Evolutionary conservation across 2,888 invertebrate species (phyloP), one percentile per base, ranked within the genome.

Genomic region (Syrphus vitripennis): DNA sequence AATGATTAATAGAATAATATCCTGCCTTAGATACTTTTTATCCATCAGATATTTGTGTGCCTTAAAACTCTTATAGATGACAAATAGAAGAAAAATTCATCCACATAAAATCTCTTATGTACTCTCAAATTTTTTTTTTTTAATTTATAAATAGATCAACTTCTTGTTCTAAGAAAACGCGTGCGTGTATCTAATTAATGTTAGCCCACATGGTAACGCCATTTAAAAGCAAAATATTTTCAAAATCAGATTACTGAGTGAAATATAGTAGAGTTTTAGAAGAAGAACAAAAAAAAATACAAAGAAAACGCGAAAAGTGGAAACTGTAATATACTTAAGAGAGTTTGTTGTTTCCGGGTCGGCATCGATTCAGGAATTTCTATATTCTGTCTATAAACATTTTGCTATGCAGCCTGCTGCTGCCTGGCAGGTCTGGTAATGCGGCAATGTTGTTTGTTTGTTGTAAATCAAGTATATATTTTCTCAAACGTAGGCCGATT

Each of bases 101-200:
- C 16, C 26, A 31, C 31, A 42, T 7, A 10, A 24, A 40, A 37
- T 24, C 37, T 12, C 19, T 12, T 6, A 26, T 61, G 40, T 40
- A n/a, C n/a, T n/a, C n/a, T n/a, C n/a, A n/a, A n/a, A n/a, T 37
- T 1, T 12, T 40, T 40, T 9, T 34, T 57, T 21, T 21, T 29
- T 50, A 19, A 10, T 48, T 29, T 55, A 71, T 50, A 50, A 61
- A 74, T 61, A 59, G 48, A 12, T 9, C 3, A 5, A 19, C 21
- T 34, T 69, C 21, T 26, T 69, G 29, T 65, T 63, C 40, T 40
- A 45, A 26, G 42, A 37, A 76, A 55, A 53, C 63, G 55, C 55
- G 77, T 82, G 81, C 70, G 81, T 65, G 37, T 63, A 63, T 65
- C 61, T 81, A 81, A 81, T 70, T 81, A 76, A 70, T 76, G 26